Conservation (phyloP, 2,797 vertebrate species). For the Chelon auratus region DNA sequence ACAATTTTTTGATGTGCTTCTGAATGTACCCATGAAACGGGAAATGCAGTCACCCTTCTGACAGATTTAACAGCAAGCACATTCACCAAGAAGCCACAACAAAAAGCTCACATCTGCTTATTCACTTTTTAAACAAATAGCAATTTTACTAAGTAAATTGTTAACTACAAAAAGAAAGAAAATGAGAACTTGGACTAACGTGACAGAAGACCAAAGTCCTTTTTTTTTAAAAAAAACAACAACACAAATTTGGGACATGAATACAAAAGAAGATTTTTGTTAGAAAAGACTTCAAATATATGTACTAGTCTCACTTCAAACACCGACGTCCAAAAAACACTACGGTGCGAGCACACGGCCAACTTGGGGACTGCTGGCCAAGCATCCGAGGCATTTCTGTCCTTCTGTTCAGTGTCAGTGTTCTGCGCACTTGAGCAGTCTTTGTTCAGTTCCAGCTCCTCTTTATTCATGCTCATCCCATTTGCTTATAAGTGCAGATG, state of each 20-base stretch:
- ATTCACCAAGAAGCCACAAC: constrained; percentile 47
- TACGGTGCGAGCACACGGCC: constrained; percentile 42
- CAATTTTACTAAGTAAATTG: constrained; percentile 57
- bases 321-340: constrained; percentile 48
- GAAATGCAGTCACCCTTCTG: background rate
- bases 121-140: constrained; percentile 49
- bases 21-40: constrained; percentile 12
- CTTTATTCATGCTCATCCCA: constrained; percentile 36
- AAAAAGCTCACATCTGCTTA: constrained; percentile 40
- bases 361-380: constrained; percentile 20
- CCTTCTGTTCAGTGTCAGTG: constrained; percentile 31
- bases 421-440: constrained; percentile 47
- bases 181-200: constrained; percentile 50
- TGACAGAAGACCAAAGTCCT: constrained; percentile 39
- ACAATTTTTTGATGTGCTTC: background rate
- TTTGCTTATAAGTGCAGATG: constrained; percentile 69
- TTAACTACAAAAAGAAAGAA: constrained; percentile 67
- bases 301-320: constrained; percentile 51
- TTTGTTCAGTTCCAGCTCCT: constrained; percentile 49
- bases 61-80: constrained; percentile 49
- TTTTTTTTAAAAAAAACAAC: constrained; percentile 24
- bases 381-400: constrained; percentile 38
- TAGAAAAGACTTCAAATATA: constrained; percentile 51
- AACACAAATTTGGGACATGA: constrained; percentile 50
- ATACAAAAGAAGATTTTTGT: constrained; percentile 58